Evolutionary conservation across 1,140 invertebrate species (phyloP).

Genomic region (Araneus ventricosus): DNA sequence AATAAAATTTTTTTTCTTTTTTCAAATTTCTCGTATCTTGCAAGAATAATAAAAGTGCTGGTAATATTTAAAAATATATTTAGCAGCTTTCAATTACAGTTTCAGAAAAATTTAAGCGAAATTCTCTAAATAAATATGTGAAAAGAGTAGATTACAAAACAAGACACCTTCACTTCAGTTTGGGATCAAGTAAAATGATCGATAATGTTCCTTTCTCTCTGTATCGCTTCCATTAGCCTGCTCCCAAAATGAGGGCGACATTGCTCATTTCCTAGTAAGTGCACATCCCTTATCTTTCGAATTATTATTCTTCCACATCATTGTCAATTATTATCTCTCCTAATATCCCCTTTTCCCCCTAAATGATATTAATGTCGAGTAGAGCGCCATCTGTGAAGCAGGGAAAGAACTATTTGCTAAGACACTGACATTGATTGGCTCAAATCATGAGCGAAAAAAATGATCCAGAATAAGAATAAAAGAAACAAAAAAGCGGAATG

Average conservation of each 20-base stretch:
- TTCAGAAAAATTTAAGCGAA: no score
- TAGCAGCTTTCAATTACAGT: no score
- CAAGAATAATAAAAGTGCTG: no score
- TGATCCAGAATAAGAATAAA: not conserved
- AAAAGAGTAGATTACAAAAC: no score
- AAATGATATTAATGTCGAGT: not conserved
- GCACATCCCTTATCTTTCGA: not conserved
- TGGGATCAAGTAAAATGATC: not conserved
- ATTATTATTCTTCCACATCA: not conserved
- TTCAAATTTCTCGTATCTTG: no score
- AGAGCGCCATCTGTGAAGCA: not conserved
- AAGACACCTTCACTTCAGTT: not conserved
- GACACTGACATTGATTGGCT: not conserved
- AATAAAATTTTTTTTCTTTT: no score
- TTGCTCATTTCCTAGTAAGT: slow-evolving; percentile 22
- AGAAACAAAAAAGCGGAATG: no score
- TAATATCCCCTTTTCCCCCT: not conserved
- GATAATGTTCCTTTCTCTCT: not conserved
- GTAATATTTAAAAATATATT: no score
- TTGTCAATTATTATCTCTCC: not conserved
- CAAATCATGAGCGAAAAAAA: not conserved
- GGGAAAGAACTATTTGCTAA: not conserved
- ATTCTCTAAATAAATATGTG: no score
- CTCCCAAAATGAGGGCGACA: not conserved
- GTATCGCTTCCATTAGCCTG: not conserved